Conservation (phyloP, 37 sponge, comb jelly and placozoan species). For the Hormiphora californensis region DNA sequence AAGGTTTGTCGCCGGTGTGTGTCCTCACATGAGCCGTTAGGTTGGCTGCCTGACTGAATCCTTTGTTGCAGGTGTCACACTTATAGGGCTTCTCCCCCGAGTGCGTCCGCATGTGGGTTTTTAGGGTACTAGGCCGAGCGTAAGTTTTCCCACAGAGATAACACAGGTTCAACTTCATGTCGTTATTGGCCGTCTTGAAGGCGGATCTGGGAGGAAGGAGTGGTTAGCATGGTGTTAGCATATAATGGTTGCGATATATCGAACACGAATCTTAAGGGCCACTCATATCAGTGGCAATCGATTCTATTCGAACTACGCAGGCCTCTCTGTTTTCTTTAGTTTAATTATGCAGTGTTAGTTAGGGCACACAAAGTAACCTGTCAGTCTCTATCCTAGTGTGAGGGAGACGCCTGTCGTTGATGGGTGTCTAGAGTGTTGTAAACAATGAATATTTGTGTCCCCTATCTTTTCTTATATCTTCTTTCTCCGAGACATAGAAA, state of each 20-base stretch:
- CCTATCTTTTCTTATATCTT: too few relatives aligned
- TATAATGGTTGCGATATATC: too few relatives aligned
- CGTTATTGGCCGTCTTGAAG: slow-evolving; percentile 12
- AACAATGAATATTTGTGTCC: too few relatives aligned
- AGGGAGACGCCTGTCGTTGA: slow-evolving; percentile 7
- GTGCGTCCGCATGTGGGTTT: slow-evolving; percentile 91
- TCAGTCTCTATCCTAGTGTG: too few relatives aligned
- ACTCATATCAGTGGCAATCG: too few relatives aligned
- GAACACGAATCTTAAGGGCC: too few relatives aligned
- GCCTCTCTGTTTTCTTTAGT: too few relatives aligned
- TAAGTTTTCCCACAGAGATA: slow-evolving; percentile 94
- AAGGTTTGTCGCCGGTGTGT: slow-evolving; percentile 96
- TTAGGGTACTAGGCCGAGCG: slow-evolving; percentile 90
- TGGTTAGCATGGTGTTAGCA: background rate
- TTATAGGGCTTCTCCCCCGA: slow-evolving; percentile 91
- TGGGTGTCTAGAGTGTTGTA: slow-evolving; percentile 55
- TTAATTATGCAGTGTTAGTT: too few relatives aligned
- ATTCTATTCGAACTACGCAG: too few relatives aligned
- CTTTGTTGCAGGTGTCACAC: slow-evolving; percentile 79
- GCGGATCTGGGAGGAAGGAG: background rate
- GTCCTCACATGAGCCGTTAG: slow-evolving; percentile 93
- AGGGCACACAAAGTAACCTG: too few relatives aligned
- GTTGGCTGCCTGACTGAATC: slow-evolving; percentile 97
- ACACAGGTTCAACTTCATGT: slow-evolving; percentile 63
- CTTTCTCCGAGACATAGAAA: too few relatives aligned